These are phyloP conservation scores for Hydrotaea diabolus DNA, from an alignment of 2,888 invertebrate species.

Conservation along the genomic window DNA sequence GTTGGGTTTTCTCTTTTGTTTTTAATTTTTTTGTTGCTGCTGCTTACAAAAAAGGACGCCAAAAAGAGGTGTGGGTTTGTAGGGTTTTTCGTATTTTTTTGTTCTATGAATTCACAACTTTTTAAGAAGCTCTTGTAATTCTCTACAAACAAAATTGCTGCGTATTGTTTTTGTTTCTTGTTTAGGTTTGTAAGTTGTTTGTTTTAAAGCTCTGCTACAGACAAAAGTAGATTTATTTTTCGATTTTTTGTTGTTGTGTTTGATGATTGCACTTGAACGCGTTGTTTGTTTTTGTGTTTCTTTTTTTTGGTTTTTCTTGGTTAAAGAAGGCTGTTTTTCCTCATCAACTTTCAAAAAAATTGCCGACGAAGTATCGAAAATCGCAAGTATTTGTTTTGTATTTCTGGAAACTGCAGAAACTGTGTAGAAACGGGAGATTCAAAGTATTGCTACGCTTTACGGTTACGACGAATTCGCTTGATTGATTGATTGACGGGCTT, in stretches of 20 bases:
- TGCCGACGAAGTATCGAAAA: background rate
- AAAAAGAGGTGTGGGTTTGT: slow-evolving; percentile 50
- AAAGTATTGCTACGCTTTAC: slow-evolving; percentile 39
- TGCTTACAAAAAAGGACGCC: slow-evolving; percentile 60
- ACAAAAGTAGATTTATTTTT: slow-evolving; percentile 49
- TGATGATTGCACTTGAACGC: slow-evolving; percentile 77
- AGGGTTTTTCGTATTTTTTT: slow-evolving; percentile 18
- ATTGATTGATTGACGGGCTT: slow-evolving; percentile 30
- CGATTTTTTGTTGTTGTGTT: background rate
- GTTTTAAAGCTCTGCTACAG: slow-evolving; percentile 75
- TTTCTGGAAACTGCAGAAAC: slow-evolving; percentile 12
- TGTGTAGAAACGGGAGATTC: slow-evolving; percentile 19
- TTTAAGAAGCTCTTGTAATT: slow-evolving; percentile 77
- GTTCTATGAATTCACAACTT: slow-evolving; percentile 75
- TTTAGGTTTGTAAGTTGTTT: slow-evolving; percentile 65
- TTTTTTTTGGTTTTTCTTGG: slow-evolving; percentile 6
- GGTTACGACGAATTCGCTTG: background rate
- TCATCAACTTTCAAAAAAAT: background rate
- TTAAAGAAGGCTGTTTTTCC: background rate
- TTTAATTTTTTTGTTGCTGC: too few species aligned
- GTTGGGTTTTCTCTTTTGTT: background rate
- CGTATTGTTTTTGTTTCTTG: slow-evolving; percentile 59
- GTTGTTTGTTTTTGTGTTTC: slow-evolving; percentile 62
- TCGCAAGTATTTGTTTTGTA: slow-evolving; percentile 18
- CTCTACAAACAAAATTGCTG: slow-evolving; percentile 57